A percentile compares a stretch with the other conserved stretches of the same genome.
These are phyloP conservation scores for Agrochola lota DNA, from an alignment of 2,888 invertebrate species.

Conservation along the genomic window DNA sequence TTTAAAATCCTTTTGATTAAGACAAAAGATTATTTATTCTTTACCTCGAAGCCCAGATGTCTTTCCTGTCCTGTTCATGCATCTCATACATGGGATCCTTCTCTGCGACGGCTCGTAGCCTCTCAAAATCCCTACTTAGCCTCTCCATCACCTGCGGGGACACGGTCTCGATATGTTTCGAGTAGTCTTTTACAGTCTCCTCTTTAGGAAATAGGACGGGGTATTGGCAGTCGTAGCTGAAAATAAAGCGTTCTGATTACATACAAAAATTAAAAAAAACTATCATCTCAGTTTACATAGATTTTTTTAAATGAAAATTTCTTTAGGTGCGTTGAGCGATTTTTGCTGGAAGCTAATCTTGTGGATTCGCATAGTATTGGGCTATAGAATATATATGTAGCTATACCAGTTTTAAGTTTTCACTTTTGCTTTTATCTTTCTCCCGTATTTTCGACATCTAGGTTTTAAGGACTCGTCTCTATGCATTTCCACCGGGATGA, in stretches of 20 bases:
- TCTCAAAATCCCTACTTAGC: constrained; percentile 86
- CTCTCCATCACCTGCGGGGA: constrained; percentile 88
- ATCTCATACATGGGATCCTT: constrained; percentile 96
- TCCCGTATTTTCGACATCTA: no score
- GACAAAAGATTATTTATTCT: no score
- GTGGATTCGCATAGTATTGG: no score
- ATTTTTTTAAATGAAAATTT: no score
- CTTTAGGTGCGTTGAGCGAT: no score
- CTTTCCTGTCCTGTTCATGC: constrained; percentile 97
- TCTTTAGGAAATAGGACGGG: constrained; percentile 94
- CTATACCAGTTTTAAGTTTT: no score
- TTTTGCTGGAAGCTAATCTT: no score
- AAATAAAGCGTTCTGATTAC: constrained; percentile 18
- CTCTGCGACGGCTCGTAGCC: constrained; percentile 91
- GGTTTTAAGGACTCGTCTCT: neutral
- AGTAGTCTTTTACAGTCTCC: constrained; percentile 93
- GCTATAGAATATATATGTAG: no score
- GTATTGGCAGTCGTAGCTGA: constrained; percentile 92
- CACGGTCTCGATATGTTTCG: constrained; percentile 87
- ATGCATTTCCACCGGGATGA: neutral
- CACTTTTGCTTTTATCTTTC: no score
- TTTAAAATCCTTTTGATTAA: neutral
- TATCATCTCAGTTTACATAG: neutral
- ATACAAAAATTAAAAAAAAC: neutral
- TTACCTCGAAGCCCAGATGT: constrained; percentile 93